These are phyloP conservation scores for Tragelaphus strepsiceros DNA, from an alignment of 2,113 vertebrate genomes.

Conservation along the genomic window DNA sequence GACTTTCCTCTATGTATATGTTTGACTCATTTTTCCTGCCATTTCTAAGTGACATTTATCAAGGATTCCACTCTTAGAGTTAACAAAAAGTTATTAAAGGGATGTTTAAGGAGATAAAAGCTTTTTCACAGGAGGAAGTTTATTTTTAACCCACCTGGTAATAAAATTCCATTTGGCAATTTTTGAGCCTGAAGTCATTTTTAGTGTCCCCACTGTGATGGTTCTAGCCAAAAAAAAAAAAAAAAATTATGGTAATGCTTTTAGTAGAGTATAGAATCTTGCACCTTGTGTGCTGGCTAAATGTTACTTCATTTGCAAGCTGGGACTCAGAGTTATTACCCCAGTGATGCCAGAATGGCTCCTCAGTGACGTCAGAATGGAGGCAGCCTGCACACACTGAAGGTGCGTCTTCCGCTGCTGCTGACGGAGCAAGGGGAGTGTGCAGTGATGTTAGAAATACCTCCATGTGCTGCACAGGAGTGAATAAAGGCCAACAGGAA, in stretches of 20 bases:
- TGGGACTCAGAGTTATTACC: constrained; percentile 3
- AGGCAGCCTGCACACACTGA: neutral
- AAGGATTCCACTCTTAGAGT: neutral
- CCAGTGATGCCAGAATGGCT: constrained; percentile 45
- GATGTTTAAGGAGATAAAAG: neutral
- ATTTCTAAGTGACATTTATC: neutral
- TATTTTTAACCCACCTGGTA: neutral
- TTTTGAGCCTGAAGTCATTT: neutral
- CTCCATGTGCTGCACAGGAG: neutral
- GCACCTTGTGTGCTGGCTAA: neutral
- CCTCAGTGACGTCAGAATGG: constrained; percentile 56
- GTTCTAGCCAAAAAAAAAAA: neutral
- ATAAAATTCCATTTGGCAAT: neutral
- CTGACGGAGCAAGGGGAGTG: neutral
- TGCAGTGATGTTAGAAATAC: neutral
- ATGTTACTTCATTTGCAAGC: constrained; percentile 23
- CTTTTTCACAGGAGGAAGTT: neutral
- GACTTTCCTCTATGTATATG: neutral
- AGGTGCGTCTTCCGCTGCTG: neutral
- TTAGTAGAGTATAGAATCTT: neutral
- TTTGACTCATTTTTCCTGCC: neutral
- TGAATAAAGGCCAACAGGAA: neutral
- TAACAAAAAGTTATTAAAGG: neutral
- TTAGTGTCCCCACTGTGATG: constrained; percentile 13
- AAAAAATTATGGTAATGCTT: neutral